Percentiles rank a stretch among this genome's conserved stretches.
These are phyloP conservation scores for Zaprionus obscuricornis DNA, from an alignment of 2,888 invertebrate genomes.

Conservation along the genomic window DNA sequence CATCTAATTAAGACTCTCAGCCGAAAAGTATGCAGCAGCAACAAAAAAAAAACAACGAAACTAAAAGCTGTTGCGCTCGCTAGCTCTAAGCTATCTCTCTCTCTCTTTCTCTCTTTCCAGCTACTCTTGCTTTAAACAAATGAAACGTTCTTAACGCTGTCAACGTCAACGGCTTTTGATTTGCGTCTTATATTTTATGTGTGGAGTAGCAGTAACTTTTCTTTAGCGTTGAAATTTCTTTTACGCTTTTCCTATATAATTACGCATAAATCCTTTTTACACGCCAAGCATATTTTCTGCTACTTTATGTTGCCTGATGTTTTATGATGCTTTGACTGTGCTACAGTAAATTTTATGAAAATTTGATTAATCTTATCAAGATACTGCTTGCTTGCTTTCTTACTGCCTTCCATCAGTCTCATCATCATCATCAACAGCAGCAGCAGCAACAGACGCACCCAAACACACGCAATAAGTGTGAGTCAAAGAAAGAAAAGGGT, in stretches of 20 bases:
- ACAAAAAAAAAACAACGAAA: constrained; percentile 54
- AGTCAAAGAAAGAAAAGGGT: constrained; percentile 50
- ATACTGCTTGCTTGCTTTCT: constrained; percentile 52
- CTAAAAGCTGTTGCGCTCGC: constrained; percentile 41
- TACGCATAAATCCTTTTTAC: constrained; percentile 79
- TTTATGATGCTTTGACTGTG: constrained; percentile 25
- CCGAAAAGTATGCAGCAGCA: constrained; percentile 62
- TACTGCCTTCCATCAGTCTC: constrained; percentile 14
- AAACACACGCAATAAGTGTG: too few relatives aligned
- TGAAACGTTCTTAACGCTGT: constrained; percentile 51
- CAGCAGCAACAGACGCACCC: constrained; percentile 51
- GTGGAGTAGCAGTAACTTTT: constrained; percentile 35
- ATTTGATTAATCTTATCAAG: constrained; percentile 84
- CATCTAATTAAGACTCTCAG: constrained; percentile 60
- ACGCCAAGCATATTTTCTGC: constrained; percentile 76
- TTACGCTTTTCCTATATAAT: constrained; percentile 77
- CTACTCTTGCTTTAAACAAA: too few relatives aligned
- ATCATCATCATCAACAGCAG: too few relatives aligned
- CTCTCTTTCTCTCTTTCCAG: not conserved
- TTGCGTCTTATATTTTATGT: constrained; percentile 44
- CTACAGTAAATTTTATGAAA: constrained; percentile 81
- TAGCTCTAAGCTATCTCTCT: constrained; percentile 23
- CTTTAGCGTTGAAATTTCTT: constrained; percentile 26
- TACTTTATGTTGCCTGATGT: constrained; percentile 58
- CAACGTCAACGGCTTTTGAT: constrained; percentile 63